A percentile compares a stretch with the other conserved stretches of the same genome.
phyloP scores from a whole-genome alignment of 2,113 vertebrate species.

The Dipodomys spectabilis region DNA sequence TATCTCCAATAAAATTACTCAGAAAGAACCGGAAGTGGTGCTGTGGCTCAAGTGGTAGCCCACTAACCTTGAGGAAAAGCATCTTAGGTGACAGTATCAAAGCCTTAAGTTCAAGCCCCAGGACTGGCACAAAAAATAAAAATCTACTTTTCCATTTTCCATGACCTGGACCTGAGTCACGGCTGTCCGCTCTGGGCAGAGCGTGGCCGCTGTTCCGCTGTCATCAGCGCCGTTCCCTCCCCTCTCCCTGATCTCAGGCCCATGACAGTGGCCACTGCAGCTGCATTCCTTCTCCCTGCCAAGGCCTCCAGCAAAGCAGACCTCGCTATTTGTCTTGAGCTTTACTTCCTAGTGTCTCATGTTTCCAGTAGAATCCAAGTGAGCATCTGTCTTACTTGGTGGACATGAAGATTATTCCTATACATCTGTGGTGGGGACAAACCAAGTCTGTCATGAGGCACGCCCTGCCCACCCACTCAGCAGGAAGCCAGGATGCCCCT shows the following conservation, averaged over 20 bases:
- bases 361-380: not conserved
- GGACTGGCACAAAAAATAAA: no score
- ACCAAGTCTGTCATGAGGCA: not conserved
- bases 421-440: not conserved
- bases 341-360: not conserved
- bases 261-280: rapidly evolving
- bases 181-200: not conserved
- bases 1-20: no score
- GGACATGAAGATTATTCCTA: not conserved
- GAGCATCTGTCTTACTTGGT: not conserved
- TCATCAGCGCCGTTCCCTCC: rapidly evolving
- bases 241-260: not conserved
- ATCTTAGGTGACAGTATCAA: no score
- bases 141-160: not conserved
- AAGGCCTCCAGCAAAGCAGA: not conserved
- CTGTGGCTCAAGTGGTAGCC: no score
- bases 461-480: not conserved
- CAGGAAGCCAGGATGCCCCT: not conserved
- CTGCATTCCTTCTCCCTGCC: not conserved
- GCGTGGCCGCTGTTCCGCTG: rapidly evolving
- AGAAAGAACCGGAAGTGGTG: no score
- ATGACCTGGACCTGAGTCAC: no score
- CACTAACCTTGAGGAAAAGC: no score
- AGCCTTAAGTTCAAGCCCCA: no score
- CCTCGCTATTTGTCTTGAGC: not conserved